Base-by-base conservation (phyloP, 2,797 vertebrate genomes). In the Taenioides sp. region DNA sequence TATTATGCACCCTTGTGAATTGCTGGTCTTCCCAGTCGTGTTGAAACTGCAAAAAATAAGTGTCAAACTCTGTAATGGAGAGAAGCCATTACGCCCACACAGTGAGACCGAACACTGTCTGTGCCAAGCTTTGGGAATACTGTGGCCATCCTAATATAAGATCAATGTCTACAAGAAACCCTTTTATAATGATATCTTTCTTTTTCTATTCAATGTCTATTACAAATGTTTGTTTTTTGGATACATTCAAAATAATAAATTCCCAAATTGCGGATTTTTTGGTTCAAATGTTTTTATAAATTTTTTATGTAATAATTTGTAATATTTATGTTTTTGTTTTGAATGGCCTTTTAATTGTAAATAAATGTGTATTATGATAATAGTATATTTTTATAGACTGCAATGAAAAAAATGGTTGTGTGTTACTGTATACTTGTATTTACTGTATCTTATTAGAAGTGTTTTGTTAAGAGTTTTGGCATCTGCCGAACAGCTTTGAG, bases 61-160 rank as follows among this genome's bases (percentile, higher is more conserved):
- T 81, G 64, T 67, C 69, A 49, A 50, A 68, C 57, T 67, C 70
- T 71, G 79, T 83, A 80, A 83, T 80, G 74, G 84, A 79, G 80
- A 57, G 79, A 88, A 88, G 86, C 88, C 88, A 90, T 91, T 86
- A 78, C 80, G 81, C 50, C 78, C 77, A 61, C 67, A 82, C 73
- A 80, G 74, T 75, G 87, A 91, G 92, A 91, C 92, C 90, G 89
- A 91, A 90, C 91, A 92, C 92, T 93, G 92, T 92, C 89, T 81
- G 85, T 90, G 88, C 90, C 91, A 93, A 91, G 88, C 87, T 89
- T 90, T 86, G 91, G 90, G 89, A 90, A 92, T 87, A 88, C 81
- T 79, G 83, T 83, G 88, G 91, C 90, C 89, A 91, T 92, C 84
- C 72, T 89, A 82, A 31, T 78, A 75, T 63, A 81, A 86, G 49